Conservation (phyloP, 2,113 vertebrate species). For the Gymnocephalus cernua region DNA sequence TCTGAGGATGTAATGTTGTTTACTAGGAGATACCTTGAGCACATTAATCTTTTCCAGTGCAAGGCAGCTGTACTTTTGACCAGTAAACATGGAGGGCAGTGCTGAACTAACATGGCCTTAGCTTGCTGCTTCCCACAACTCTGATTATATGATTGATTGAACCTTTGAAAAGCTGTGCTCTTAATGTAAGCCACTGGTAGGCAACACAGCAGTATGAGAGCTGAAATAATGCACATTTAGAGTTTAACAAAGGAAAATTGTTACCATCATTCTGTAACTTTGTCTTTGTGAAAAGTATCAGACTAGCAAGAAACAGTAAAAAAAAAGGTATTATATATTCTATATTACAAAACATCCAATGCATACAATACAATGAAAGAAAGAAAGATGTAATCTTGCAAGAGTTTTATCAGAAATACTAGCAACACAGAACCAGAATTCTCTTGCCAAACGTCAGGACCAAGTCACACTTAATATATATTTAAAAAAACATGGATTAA, state of each 20-base stretch:
- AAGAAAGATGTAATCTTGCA: too few relatives aligned
- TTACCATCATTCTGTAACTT: slow-evolving; percentile 5
- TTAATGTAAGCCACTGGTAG: slow-evolving; percentile 1
- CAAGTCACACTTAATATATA: not conserved
- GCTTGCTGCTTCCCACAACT: slow-evolving; percentile 51
- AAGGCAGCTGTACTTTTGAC: slow-evolving; percentile 60
- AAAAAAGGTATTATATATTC: not conserved
- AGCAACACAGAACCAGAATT: not conserved
- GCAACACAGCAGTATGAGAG: not conserved
- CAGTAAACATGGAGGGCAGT: slow-evolving; percentile 58
- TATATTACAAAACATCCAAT: not conserved
- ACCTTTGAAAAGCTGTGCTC: slow-evolving; percentile 42
- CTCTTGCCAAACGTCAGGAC: not conserved
- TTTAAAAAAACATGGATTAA: not conserved
- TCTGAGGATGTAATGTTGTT: slow-evolving; percentile 62
- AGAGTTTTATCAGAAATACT: not conserved
- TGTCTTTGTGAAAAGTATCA: not conserved
- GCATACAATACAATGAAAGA: not conserved
- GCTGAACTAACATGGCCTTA: slow-evolving; percentile 63
- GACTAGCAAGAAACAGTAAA: not conserved
- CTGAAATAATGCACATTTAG: not conserved
- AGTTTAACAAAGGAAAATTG: slow-evolving; percentile 10
- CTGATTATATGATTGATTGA: slow-evolving; percentile 64
- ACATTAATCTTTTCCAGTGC: slow-evolving; percentile 73
- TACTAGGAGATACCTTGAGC: slow-evolving; percentile 55